Conservation (phyloP, 2,888 invertebrate species). For the Polydrusus tereticollis region DNA sequence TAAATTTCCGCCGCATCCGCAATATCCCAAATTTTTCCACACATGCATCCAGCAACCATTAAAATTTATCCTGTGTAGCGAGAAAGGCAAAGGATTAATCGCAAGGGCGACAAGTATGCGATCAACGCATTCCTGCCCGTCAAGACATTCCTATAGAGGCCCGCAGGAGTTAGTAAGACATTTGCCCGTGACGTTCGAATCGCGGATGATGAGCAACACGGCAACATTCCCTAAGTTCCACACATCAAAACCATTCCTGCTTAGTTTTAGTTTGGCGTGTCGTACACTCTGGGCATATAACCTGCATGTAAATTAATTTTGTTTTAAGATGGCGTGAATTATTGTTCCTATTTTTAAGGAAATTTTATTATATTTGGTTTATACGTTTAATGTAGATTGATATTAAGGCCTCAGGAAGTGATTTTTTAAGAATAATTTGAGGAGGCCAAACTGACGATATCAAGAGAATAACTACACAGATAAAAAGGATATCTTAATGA, state of each 20-base stretch:
- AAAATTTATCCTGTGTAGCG: conserved; percentile 41
- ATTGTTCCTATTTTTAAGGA: too few relatives aligned
- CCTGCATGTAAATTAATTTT: too few relatives aligned
- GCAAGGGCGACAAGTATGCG: conserved; percentile 63
- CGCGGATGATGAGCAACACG: conserved; percentile 58
- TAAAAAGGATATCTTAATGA: too few relatives aligned
- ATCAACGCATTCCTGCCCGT: conserved; percentile 65
- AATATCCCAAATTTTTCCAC: conserved; percentile 13
- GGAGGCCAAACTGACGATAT: too few relatives aligned
- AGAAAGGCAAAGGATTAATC: conserved; percentile 38
- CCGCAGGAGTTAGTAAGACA: conserved; percentile 63
- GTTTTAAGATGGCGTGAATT: too few relatives aligned
- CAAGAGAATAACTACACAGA: too few relatives aligned
- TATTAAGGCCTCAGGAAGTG: too few relatives aligned
- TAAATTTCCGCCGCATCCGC: neutral
- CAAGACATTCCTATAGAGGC: conserved; percentile 61
- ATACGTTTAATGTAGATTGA: too few relatives aligned
- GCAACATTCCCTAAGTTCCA: conserved; percentile 65
- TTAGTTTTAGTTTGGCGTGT: conserved; percentile 49
- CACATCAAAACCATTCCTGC: conserved; percentile 64
- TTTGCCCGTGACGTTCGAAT: conserved; percentile 62
- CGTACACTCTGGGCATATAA: neutral
- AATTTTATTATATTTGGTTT: too few relatives aligned
- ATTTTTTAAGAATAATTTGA: too few relatives aligned
- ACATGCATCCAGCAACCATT: conserved; percentile 31